Evolutionary conservation across 2,113 vertebrate species (phyloP).

Genomic region (Athene cunicularia): DNA sequence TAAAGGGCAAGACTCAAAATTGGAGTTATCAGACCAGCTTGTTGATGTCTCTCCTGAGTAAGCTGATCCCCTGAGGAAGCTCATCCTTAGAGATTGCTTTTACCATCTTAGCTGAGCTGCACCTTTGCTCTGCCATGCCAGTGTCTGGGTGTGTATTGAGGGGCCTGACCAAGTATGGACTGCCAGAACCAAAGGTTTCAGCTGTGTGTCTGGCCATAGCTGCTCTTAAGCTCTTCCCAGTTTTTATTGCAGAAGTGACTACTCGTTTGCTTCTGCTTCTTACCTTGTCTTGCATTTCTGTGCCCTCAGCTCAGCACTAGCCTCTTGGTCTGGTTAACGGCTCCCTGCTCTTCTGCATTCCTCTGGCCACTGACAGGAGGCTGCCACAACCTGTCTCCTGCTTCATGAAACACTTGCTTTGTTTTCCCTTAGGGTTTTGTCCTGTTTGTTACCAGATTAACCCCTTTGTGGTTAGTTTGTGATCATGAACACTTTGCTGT

Average conservation of each 20-base stretch:
- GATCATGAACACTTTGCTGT: background rate
- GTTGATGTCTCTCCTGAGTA: background rate
- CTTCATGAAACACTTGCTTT: background rate
- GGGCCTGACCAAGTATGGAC: background rate
- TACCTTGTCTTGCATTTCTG: background rate
- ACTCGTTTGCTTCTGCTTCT: background rate
- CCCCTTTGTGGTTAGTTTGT: background rate
- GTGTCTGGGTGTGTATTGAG: background rate
- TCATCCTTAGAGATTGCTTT: background rate
- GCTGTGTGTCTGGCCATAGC: background rate
- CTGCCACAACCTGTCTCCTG: background rate
- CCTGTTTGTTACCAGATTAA: background rate
- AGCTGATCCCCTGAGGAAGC: background rate
- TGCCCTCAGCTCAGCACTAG: background rate
- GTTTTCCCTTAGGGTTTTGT: background rate
- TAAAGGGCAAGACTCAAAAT: background rate
- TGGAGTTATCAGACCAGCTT: background rate
- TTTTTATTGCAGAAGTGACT: background rate
- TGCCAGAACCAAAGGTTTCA: background rate
- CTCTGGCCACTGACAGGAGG: background rate
- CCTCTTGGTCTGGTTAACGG: background rate
- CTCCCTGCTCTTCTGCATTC: constrained; percentile 18
- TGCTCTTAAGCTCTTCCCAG: background rate
- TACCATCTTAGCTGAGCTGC: background rate
- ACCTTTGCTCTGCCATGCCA: background rate